Evolutionary conservation across 2,888 invertebrate genomes (phyloP).

Genomic region (Netelia virgata): DNA sequence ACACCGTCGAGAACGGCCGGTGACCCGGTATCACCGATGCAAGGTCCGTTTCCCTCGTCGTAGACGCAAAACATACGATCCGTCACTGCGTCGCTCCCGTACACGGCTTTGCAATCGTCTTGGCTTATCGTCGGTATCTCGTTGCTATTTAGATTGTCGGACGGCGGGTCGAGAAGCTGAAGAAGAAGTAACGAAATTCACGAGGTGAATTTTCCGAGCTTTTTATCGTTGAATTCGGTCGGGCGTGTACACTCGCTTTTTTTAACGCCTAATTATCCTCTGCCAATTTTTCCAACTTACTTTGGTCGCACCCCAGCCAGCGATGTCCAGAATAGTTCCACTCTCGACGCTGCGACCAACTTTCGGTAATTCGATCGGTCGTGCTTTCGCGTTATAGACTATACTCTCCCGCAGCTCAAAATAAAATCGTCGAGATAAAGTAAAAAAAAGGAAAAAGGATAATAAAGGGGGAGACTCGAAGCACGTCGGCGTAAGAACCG

Average conservation of each 20-base stretch:
- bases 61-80: constrained; percentile 75
- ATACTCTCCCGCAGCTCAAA: constrained; percentile 71
- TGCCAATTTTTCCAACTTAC: constrained; percentile 50
- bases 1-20: constrained; percentile 70
- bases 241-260: neutral
- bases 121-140: constrained; percentile 71
- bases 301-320: constrained; percentile 76
- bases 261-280: neutral
- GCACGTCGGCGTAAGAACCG: neutral
- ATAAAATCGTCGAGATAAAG: constrained; percentile 26
- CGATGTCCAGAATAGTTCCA: constrained; percentile 67
- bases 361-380: constrained; percentile 73
- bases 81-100: constrained; percentile 68
- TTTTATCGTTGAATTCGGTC: constrained; percentile 1
- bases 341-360: constrained; percentile 47
- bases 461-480: constrained; percentile 1
- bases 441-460: constrained; percentile 2
- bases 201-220: neutral
- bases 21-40: constrained; percentile 78
- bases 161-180: constrained; percentile 73
- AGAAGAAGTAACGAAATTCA: constrained; percentile 19
- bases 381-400: constrained; percentile 64
- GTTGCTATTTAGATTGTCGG: constrained; percentile 69
- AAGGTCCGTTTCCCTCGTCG: constrained; percentile 69
- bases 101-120: constrained; percentile 68